phyloP scores from a whole-genome alignment of 2,797 vertebrate species.

The Epinephelus coioides region DNA sequence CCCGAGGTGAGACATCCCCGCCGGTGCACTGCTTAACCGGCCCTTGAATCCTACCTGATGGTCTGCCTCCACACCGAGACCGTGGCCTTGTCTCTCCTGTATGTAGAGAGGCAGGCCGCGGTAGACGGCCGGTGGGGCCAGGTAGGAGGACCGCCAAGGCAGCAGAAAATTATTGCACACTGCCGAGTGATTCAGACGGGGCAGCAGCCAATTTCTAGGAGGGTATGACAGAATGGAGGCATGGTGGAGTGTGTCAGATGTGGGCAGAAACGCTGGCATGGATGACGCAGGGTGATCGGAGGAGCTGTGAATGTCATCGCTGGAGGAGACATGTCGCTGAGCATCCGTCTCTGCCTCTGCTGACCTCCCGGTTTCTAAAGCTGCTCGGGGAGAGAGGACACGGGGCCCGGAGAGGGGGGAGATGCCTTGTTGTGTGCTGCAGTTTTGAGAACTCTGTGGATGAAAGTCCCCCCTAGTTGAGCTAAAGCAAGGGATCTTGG shows the following conservation, averaged over 20 bases:
- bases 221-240: conserved; percentile 29
- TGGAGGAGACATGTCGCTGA: conserved; percentile 70
- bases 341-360: conserved; percentile 33
- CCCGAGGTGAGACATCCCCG: conserved; percentile 43
- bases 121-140: conserved; percentile 55
- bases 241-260: conserved; percentile 9
- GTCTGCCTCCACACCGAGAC: conserved; percentile 29
- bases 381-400: conserved; percentile 14
- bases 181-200: conserved; percentile 44
- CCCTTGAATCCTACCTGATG: conserved; percentile 49
- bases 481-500: conserved; percentile 11
- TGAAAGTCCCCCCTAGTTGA: conserved; percentile 7
- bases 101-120: conserved; percentile 63
- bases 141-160: conserved; percentile 67
- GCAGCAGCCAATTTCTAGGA: conserved; percentile 63
- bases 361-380: background rate
- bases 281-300: background rate
- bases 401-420: conserved; percentile 4
- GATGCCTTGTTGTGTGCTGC: conserved; percentile 17
- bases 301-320: conserved; percentile 43
- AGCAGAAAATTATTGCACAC: conserved; percentile 57
- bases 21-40: conserved; percentile 48
- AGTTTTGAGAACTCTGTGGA: background rate
- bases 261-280: conserved; percentile 8
- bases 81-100: conserved; percentile 40